These are phyloP conservation scores for Paramormyrops hopkinsi DNA, from an alignment of 2,797 vertebrate species.

Conservation along the genomic window DNA sequence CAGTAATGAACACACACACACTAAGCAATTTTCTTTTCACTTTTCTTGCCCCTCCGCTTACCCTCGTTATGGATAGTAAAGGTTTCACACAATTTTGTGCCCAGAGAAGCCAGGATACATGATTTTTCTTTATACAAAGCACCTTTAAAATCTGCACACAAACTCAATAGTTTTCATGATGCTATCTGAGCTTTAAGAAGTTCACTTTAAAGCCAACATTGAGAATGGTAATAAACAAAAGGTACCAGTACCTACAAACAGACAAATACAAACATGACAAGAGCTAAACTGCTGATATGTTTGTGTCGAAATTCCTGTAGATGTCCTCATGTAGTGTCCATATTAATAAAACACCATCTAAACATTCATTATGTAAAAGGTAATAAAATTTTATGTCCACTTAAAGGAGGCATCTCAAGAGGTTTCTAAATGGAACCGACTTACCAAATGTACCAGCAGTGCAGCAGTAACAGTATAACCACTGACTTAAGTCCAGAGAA, in stretches of 20 bases:
- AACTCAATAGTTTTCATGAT: conserved; percentile 85
- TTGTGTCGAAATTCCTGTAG: conserved; percentile 72
- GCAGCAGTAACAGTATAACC: conserved; percentile 84
- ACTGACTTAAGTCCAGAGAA: conserved; percentile 76
- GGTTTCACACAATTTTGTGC: conserved; percentile 90
- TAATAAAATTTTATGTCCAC: conserved; percentile 57
- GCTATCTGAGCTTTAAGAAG: conserved; percentile 84
- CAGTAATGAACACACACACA: conserved; percentile 81
- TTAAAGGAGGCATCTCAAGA: conserved; percentile 54
- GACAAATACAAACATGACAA: conserved; percentile 74
- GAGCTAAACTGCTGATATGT: conserved; percentile 88
- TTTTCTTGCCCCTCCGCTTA: conserved; percentile 81
- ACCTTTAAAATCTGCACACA: conserved; percentile 92
- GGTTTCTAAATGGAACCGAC: conserved; percentile 59
- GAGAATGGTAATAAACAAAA: conserved; percentile 84
- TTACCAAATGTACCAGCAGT: conserved; percentile 76
- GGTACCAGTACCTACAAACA: conserved; percentile 97
- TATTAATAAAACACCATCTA: conserved; percentile 40
- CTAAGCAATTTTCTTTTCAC: conserved; percentile 61
- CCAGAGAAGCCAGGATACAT: conserved; percentile 93
- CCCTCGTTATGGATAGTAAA: conserved; percentile 90
- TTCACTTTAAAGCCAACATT: conserved; percentile 96
- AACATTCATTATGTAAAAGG: conserved; percentile 52
- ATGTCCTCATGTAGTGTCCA: conserved; percentile 63
- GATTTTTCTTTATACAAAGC: conserved; percentile 80